phyloP scores from a whole-genome alignment of 1,140 invertebrate species.

The Apis laboriosa region DNA sequence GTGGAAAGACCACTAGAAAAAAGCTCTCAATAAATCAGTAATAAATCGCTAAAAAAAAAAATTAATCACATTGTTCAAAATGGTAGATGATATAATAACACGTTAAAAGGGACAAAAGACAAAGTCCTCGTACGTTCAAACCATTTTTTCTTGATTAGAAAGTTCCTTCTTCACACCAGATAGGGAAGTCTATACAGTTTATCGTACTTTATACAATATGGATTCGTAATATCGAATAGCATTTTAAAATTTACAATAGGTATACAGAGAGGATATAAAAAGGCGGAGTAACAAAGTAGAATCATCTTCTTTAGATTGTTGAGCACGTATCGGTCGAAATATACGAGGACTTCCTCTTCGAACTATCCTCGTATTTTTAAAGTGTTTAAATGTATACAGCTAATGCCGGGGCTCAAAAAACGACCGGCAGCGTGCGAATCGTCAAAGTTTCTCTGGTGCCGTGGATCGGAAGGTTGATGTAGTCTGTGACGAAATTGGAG shows the following conservation, averaged over 20 bases:
- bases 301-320: constrained; percentile 41
- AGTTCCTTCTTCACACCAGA: background rate
- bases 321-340: constrained; percentile 35
- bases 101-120: background rate
- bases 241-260: constrained; percentile 29
- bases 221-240: background rate
- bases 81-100: background rate
- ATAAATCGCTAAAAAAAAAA: background rate
- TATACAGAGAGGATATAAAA: constrained; percentile 44
- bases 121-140: constrained; percentile 36
- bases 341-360: constrained; percentile 24
- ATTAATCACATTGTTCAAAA: background rate
- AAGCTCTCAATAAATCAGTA: constrained; percentile 4
- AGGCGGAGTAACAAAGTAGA: constrained; percentile 50
- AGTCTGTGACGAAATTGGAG: constrained; percentile 61
- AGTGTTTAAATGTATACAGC: constrained; percentile 6
- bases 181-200: constrained; percentile 9
- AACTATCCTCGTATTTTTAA: background rate
- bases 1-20: background rate
- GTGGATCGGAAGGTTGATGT: constrained; percentile 64
- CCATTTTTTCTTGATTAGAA: background rate
- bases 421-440: constrained; percentile 78
- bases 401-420: constrained; percentile 77
- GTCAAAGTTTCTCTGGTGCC: constrained; percentile 78
- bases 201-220: background rate